Evolutionary conservation across 2,888 invertebrate species (phyloP).

Genomic region (Andrena haemorrhoa): DNA sequence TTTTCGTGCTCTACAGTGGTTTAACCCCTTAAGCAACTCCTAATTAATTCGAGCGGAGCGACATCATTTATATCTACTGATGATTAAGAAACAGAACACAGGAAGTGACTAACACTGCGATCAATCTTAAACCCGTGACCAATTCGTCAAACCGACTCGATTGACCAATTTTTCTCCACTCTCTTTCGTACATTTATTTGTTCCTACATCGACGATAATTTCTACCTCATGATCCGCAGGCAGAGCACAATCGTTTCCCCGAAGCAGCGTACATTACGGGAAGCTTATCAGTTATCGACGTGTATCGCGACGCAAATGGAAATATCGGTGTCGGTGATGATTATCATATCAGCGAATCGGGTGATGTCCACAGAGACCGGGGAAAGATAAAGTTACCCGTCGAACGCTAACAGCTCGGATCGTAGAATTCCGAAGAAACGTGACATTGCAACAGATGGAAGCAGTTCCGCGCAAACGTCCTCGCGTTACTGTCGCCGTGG

Average conservation of each 20-base stretch:
- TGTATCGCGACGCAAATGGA: slow-evolving; percentile 11
- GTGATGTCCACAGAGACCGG: not conserved
- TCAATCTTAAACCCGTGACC: not conserved
- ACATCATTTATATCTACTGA: not conserved
- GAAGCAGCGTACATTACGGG: not conserved
- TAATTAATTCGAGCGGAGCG: not conserved
- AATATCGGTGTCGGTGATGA: slow-evolving; percentile 5
- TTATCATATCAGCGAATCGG: not conserved
- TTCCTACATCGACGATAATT: not conserved
- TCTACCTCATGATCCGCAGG: not conserved
- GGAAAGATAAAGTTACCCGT: not conserved
- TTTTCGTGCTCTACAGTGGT: too few relatives aligned
- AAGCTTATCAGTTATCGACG: slow-evolving; percentile 5
- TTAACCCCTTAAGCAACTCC: not conserved
- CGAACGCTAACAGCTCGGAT: not conserved
- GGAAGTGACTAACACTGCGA: not conserved
- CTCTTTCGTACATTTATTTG: not conserved
- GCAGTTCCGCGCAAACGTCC: not conserved
- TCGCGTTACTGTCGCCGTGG: not conserved
- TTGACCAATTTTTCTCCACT: not conserved
- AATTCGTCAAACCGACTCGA: not conserved
- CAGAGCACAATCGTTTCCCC: not conserved
- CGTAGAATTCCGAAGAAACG: not conserved
- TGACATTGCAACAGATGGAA: not conserved
- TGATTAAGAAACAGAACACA: not conserved